Evolutionary conservation across 2,888 invertebrate species (phyloP).

Genomic region (Cephus rjabovi): DNA sequence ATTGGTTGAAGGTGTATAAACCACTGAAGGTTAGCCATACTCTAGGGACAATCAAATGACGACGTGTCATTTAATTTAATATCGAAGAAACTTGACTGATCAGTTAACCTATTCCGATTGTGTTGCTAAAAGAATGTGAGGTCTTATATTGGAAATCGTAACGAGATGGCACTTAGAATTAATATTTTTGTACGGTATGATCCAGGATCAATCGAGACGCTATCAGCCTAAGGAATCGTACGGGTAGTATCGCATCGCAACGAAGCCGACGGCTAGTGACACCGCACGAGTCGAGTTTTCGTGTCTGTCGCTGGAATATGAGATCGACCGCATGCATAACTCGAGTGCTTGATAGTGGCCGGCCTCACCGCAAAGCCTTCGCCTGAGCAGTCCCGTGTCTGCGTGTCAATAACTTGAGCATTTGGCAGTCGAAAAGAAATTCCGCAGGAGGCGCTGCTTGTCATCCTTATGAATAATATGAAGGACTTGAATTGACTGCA

Average conservation of each 20-base stretch:
- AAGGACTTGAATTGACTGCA: not conserved
- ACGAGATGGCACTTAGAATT: not conserved
- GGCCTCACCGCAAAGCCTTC: slow-evolving; percentile 44
- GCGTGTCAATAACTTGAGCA: not conserved
- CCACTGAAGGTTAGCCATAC: not conserved
- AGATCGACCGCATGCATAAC: slow-evolving; percentile 43
- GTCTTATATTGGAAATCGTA: not conserved
- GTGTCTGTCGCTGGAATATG: slow-evolving; percentile 39
- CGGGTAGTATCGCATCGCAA: not conserved
- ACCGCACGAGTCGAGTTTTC: slow-evolving; percentile 27
- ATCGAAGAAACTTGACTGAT: not conserved
- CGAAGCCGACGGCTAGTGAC: not conserved
- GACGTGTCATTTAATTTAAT: not conserved
- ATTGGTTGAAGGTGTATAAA: not conserved
- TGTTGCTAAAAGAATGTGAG: not conserved
- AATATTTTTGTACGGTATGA: not conserved
- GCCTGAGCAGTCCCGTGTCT: slow-evolving; percentile 18
- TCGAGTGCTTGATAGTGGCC: slow-evolving; percentile 44
- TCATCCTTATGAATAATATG: not conserved
- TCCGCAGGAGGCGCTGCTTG: not conserved
- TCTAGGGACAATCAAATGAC: not conserved
- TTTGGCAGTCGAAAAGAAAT: not conserved
- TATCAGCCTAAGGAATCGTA: not conserved
- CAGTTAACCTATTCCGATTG: not conserved
- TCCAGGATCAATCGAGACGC: not conserved